Evolutionary conservation across 2,797 vertebrate species (phyloP), one percentile per base, ranked within the genome.

Genomic region (Carduelis carduelis): DNA sequence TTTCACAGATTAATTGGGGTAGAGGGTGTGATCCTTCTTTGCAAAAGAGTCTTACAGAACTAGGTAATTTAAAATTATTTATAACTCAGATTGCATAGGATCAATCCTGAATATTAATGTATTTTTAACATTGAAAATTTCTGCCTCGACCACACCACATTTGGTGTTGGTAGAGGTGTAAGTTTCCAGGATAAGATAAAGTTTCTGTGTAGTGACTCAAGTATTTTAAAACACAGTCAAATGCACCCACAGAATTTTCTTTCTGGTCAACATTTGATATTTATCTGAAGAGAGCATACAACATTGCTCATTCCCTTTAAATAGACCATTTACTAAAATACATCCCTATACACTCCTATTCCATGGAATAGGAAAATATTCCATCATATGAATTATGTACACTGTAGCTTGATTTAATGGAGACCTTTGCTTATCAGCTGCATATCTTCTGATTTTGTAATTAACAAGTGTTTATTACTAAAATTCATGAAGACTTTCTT

Each of bases 371-470:
- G 11, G 56, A 59, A 26, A 35, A 26, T 18, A 35, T 57, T 57
- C 56, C 34, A 26, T 35, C 5, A 77, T n/a, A 46, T 14, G 5
- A 10, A 43, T 46, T 55, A 16, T 22, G 57, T 1, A 0, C 0
- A 46, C 11, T 1, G 5, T 19, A 16, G 10, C 21, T 60, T 53
- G 16, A 64, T 69, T 77, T 79, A 16, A 53, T 61, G 16, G 2
- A 68, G 19, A 34, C 2, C 12, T 79, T 39, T 57, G 16, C 5
- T 44, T 15, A 63, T 59, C 13, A 64, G 39, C n/a, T 50, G 4
- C 4, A 7, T 50, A 34, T 9, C 4, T 85, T 79, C 46, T 84
- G 46, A 30, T 46, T 85, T 68, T 39, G 7, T 74, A 57, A 12
- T 46, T 65, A 64, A 71, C 2, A 60, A 34, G 4, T 13, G 61